Base-by-base conservation (phyloP, 2,888 invertebrate species). In the Apeira syringaria region DNA sequence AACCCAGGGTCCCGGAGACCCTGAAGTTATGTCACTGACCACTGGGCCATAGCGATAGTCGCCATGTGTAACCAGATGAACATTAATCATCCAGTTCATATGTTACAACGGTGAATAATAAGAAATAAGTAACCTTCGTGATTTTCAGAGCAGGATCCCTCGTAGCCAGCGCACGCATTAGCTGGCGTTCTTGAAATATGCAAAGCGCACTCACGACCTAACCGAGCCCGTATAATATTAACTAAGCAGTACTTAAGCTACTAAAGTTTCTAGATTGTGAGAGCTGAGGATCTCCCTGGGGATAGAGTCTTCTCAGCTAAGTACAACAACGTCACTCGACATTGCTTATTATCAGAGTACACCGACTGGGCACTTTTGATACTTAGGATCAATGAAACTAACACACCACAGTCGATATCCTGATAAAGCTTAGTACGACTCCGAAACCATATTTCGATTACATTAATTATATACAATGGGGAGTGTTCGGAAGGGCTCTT, bases 141-240 rank as follows among this genome's bases (percentile, higher is more conserved):
- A 47, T 35, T 43, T 53, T 56, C 43, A 47, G 49, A 50, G 49
- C 50, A 56, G 27, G 38, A 39, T 31, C 33, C 24, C 38, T 38
- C 38, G 33, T 46, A 39, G 31, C 45, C 39, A 28, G 45, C 29
- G 78, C 74, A 84, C 84, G 83, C 84, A 82, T 80, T 76, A 79
- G 72, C 74, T 67, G 62, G 74, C 74, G 72, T 79, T 78, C 80
- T 83, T 80, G 80, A 80, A 83, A 81, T 84, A 86, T 87, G 85
- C 85, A 85, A 86, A 87, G 86, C 80, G 73, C 71, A 76, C 81
- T 86, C 87, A 87, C 87, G 86, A 85, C 71, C 61, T 50, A 35
- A 49, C 34, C 49, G 57, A 45, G 37, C 59, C 63, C 60, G 61
- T 27, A 30, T 34, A 34, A 11, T 0, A n/a, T 2, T 22, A 32